Evolutionary conservation across 2,113 vertebrate species (phyloP).

Genomic region (Astatotilapia flaviijosephi): DNA sequence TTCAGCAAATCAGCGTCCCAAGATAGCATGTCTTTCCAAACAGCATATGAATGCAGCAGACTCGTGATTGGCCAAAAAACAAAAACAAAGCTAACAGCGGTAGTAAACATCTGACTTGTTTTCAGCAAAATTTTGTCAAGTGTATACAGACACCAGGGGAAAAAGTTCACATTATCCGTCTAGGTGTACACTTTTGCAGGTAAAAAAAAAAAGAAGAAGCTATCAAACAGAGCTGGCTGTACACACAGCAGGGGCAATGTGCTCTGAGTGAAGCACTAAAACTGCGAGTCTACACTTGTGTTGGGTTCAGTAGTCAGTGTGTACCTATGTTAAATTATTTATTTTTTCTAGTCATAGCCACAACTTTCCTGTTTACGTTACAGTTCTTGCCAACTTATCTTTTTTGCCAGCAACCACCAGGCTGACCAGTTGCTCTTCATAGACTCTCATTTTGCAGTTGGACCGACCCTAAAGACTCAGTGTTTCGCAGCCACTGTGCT

Average conservation of each 20-base stretch:
- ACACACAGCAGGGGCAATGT: not conserved
- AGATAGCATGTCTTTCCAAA: not conserved
- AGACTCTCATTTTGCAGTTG: not conserved
- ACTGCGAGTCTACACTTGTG: not conserved
- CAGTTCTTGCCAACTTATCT: not conserved
- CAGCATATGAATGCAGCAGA: not conserved
- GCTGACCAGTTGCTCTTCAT: not conserved
- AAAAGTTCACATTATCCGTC: not conserved
- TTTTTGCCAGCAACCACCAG: not conserved
- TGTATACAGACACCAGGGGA: not conserved
- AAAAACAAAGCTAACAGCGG: not conserved
- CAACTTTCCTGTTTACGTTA: not conserved
- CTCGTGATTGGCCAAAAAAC: not conserved
- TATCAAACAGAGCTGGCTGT: not conserved
- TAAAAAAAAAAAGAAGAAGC: not conserved
- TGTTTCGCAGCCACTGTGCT: not conserved
- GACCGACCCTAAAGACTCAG: not conserved
- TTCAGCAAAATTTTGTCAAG: not conserved
- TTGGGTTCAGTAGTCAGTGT: not conserved
- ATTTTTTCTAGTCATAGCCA: not conserved
- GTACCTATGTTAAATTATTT: not conserved
- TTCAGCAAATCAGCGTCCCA: not conserved
- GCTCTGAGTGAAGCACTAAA: not conserved
- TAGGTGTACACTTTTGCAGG: not conserved
- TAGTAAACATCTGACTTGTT: not conserved